Percentiles rank a stretch among this genome's conserved stretches.
These are phyloP conservation scores for Pteromalus puparum DNA, from an alignment of 1,140 invertebrate species.

Conservation along the genomic window DNA sequence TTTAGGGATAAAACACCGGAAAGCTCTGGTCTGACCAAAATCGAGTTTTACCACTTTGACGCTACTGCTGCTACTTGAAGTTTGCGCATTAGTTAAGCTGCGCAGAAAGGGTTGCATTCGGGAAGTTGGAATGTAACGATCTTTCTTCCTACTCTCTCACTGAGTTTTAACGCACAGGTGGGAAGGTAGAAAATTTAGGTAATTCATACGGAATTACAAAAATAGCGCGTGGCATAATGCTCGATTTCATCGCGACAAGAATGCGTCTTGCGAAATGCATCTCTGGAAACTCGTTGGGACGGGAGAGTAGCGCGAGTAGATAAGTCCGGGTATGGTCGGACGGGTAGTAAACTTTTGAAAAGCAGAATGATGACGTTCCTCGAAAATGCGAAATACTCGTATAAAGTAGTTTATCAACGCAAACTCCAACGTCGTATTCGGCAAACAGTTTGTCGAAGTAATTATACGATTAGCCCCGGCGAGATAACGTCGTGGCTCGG, in stretches of 20 bases:
- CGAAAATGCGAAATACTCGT: background rate
- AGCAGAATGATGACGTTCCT: background rate
- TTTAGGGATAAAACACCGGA: background rate
- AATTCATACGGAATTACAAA: background rate
- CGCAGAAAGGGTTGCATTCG: background rate
- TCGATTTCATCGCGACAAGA: too few species aligned
- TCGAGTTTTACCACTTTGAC: background rate
- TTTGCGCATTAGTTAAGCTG: background rate
- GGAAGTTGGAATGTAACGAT: background rate
- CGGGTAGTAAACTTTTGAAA: background rate
- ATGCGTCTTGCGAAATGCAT: too few species aligned
- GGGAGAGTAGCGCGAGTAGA: background rate
- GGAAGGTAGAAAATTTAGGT: background rate
- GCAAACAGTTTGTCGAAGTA: conserved; percentile 56
- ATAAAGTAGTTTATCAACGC: background rate
- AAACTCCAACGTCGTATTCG: background rate
- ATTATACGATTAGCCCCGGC: conserved; percentile 54
- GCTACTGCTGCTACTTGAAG: background rate
- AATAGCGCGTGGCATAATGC: background rate
- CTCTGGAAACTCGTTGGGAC: too few species aligned
- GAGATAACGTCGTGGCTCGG: background rate
- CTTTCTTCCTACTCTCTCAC: background rate
- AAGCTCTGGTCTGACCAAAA: background rate
- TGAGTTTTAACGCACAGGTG: background rate
- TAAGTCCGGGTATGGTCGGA: background rate